Evolutionary conservation across 2,888 invertebrate species (phyloP).

Genomic region (Prosopocoilus inquinatus): DNA sequence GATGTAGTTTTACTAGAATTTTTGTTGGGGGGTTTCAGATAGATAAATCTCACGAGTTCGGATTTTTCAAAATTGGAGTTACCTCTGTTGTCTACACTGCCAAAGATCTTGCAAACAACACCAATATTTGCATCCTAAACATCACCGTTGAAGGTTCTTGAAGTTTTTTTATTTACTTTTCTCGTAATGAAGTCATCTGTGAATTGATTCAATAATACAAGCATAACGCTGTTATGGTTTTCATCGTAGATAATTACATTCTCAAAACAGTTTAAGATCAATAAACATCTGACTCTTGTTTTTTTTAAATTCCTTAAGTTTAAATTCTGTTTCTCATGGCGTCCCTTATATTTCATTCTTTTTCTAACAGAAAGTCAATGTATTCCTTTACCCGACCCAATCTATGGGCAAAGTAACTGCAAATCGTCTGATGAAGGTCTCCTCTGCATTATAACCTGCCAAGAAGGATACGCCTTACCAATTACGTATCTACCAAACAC

Average conservation of each 20-base stretch:
- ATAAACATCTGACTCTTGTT: background rate
- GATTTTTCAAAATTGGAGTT: conserved; percentile 56
- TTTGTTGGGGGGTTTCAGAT: conserved; percentile 33
- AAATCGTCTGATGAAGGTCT: conserved; percentile 33
- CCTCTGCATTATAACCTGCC: conserved; percentile 58
- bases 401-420: conserved; percentile 43
- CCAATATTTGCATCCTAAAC: conserved; percentile 58
- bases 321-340: background rate
- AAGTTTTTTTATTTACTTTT: conserved; percentile 15
- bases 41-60: conserved; percentile 48
- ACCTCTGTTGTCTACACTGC: conserved; percentile 60
- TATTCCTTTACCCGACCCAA: conserved; percentile 40
- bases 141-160: conserved; percentile 58
- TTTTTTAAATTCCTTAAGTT: background rate
- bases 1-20: background rate
- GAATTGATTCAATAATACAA: no score
- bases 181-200: no score
- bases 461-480: conserved; percentile 62
- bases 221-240: no score
- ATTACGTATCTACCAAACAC: conserved; percentile 34
- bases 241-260: no score
- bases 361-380: conserved; percentile 39
- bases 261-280: background rate
- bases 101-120: conserved; percentile 59
- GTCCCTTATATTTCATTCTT: background rate